Evolutionary conservation across 2,113 vertebrate species (phyloP), one percentile per base, ranked within the genome.

Genomic region (Gopherus evgoodei): DNA sequence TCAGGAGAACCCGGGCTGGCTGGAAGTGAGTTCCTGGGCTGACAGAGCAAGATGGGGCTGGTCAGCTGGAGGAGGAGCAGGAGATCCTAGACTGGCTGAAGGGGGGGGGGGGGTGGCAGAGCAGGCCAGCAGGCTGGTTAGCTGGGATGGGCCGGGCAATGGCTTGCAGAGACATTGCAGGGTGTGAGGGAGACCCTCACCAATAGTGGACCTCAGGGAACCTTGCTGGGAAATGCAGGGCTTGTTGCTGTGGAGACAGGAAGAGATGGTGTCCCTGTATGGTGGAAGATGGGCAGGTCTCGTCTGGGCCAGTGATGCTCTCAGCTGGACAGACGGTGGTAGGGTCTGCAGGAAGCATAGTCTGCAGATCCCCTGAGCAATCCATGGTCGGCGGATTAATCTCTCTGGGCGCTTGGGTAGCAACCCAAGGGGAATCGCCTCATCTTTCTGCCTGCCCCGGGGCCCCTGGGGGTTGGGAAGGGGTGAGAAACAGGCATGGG

Each of bases 201-300:
- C 29, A 38, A 22, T 14, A 8, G 29, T 88, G 47, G 38, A 81
- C 31, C 76, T 86, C 59, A 76, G 75, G 22, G 72, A 50, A 38
- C 42, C 53, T 86, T 52, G 35, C 78, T 88, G 84, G 79, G 44
- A 87, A n/a, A 2, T 2, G 49, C 17, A 13, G 78, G 95, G 69
- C 90, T 87, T 94, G 97, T 97, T 97, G 85, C 95, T 88, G 96
- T 98, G 95, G 86, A 83, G 81, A 52, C 93, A 87, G 85, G 87
- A 94, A 95, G 94, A 96, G 92, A 11, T 21, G 25, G 75, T 24
- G 56, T 84, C 47, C 86, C 0, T 83, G 49, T 53, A 53, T 35
- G 14, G 35, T 2, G 35, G 44, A 47, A 78, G 0, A 75, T 69
- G 31, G 84, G 65, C 83, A 59, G n/a, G 22, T 50, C 29, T 29